Conservation (phyloP, 2,888 invertebrate species). For the Gasteruption jaculator region DNA sequence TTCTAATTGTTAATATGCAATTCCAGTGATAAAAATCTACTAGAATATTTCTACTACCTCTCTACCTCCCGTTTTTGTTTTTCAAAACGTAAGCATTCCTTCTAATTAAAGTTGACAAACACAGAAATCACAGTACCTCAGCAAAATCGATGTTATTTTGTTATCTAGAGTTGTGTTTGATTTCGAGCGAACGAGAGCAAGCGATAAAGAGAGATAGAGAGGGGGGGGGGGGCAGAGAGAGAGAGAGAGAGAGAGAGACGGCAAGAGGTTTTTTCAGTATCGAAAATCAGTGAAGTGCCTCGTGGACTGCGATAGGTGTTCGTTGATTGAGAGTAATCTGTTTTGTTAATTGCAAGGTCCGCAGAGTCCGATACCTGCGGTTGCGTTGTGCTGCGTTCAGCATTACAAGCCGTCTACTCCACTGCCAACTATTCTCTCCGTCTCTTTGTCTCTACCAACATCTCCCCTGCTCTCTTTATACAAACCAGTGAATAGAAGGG, state of each 20-base stretch:
- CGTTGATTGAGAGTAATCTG: conserved; percentile 48
- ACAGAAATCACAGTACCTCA: no score
- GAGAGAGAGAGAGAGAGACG: conserved; percentile 2
- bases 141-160: no score
- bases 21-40: no score
- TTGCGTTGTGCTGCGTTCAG: conserved; percentile 37
- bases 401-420: conserved; percentile 27
- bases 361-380: conserved; percentile 44
- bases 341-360: conserved; percentile 49
- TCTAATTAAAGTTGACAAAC: no score
- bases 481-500: conserved; percentile 16
- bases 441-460: neutral
- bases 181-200: conserved; percentile 6
- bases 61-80: no score
- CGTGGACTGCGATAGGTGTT: conserved; percentile 28
- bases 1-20: no score
- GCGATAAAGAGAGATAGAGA: conserved; percentile 10
- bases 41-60: no score
- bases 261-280: neutral
- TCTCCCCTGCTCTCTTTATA: neutral
- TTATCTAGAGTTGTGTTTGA: no score
- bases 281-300: neutral
- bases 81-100: no score
- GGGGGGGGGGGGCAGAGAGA: conserved; percentile 8
- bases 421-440: neutral